phyloP scores from a whole-genome alignment of 2,888 invertebrate species.

The Abrostola tripartita region DNA sequence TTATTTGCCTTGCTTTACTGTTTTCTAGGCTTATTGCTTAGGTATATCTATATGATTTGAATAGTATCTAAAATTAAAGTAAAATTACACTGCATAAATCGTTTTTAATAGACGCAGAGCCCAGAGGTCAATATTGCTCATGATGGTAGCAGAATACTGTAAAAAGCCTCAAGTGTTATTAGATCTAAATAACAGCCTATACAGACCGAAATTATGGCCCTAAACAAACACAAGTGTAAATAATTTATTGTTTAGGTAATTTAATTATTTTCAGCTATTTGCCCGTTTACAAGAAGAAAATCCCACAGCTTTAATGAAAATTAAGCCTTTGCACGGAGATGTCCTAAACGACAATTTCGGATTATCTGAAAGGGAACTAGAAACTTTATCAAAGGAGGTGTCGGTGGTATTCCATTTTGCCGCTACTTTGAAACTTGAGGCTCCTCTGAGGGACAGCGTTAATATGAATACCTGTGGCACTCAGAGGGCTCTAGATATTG shows the following conservation, averaged over 20 bases:
- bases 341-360: slow-evolving; percentile 90
- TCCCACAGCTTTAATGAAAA: slow-evolving; percentile 91
- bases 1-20: too few species aligned
- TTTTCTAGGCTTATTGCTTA: too few species aligned
- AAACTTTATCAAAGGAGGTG: slow-evolving; percentile 90
- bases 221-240: background rate
- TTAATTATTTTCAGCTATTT: slow-evolving; percentile 89
- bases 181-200: too few species aligned
- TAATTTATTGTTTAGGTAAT: too few species aligned
- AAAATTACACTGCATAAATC: too few species aligned
- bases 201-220: background rate
- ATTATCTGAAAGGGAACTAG: slow-evolving; percentile 88
- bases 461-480: slow-evolving; percentile 97
- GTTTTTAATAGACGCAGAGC: too few species aligned
- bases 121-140: too few species aligned
- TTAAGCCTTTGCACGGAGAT: slow-evolving; percentile 93
- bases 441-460: slow-evolving; percentile 94
- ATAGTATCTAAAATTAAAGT: too few species aligned
- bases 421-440: slow-evolving; percentile 96
- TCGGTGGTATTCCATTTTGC: slow-evolving; percentile 97
- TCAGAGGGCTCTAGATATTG: slow-evolving; percentile 92
- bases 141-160: too few species aligned
- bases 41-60: too few species aligned
- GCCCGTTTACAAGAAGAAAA: slow-evolving; percentile 90
- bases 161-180: too few species aligned